Base-by-base conservation (phyloP, 2,797 vertebrate species). In the Mus spretus region DNA sequence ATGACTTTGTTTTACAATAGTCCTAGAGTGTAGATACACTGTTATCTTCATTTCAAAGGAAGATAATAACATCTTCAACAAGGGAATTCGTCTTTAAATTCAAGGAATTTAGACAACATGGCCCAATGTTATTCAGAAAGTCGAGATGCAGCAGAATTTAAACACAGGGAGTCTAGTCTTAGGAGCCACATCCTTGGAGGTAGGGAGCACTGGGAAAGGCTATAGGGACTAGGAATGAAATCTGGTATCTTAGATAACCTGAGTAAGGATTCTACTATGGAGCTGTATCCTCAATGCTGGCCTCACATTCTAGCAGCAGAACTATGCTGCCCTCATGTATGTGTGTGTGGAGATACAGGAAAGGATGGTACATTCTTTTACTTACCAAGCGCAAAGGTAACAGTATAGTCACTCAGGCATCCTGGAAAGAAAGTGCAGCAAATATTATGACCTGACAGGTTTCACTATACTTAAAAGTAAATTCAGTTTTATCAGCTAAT, bases 391-490 rank as follows among this genome's bases (percentile, higher is more conserved):
- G 37, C 37, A 55, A 65, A 24, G 65, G 61, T 50, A 59, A 34
- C 65, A 34, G 40, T 31, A 19, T 4, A 67, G 2, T 53, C 75
- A 40, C 24, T 63, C 28, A 44, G 28, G 37, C 59, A 47, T 1
- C 67, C 67, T 70, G 75, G 95, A 15, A 82, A 50, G 44, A 81
- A 94, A 96, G 57, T 5, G 61, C 4, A 47, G 37, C 47, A 78
- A 92, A 75, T 40, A 67, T 70, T 93, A 74, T 37, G 79, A 40
- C 47, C 67, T 72, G 47, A 44, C 9, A 61, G 65, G 81, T 88
- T 78, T 81, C 87, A 72, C 22, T 81, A 3, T 78, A 95, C 81
- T 81, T 96, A 92, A 81, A 95, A 89, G n/a, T 75, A 80, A 87
- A 24, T 81, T 96, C 50, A 65, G 17, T 84, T 93, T 77, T 74